Evolutionary conservation across 1,140 invertebrate genomes (phyloP), one percentile per base, ranked within the genome.

Genomic region (Drosophila ananassae): DNA sequence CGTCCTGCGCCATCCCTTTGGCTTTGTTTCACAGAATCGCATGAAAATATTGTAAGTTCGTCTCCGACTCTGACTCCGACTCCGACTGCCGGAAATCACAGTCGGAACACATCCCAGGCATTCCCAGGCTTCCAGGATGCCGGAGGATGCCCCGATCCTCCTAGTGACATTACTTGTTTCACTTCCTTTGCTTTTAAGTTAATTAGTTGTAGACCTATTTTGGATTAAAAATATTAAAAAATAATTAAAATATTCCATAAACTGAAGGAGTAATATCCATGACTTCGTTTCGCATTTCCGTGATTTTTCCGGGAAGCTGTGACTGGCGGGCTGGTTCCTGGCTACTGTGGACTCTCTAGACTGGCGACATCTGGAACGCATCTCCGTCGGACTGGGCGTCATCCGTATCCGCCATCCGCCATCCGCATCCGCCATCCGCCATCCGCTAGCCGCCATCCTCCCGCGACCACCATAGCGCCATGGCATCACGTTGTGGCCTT

Each of bases 401-500:
- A 47, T 47, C 44, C 44, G 44, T 21, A 47, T 47, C 44, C 21
- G 41, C 13, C 10, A 13, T n/a, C n/a, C 37, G 17, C 17, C 12
- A 5, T 17, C 17, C 17, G 17, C 17, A 17, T 17, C 34, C 34
- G 37, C 37, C 37, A 39, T 39, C 37, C 37, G 37, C 37, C 37
- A 44, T 30, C 44, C 52, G 48, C 24, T 47, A 52, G 50, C 60
- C 77, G 73, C 72, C 37, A 41, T 32, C 39, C 63, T 47, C 3
- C 13, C 41, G 41, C 41, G 80, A 69, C 77, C 79, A 73, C 57
- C 34, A 17, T 17, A 17, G 66, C 66, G 62, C 44, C 44, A 28
- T 66, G 63, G 67, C 82, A 87, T 85, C 83, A 87, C 82, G 82
- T 87, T 87, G 82, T 89, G 83, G 83, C 83, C 75, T 87, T 87